Evolutionary conservation across 2,888 invertebrate genomes (phyloP).

Genomic region (Drosophila birchii): DNA sequence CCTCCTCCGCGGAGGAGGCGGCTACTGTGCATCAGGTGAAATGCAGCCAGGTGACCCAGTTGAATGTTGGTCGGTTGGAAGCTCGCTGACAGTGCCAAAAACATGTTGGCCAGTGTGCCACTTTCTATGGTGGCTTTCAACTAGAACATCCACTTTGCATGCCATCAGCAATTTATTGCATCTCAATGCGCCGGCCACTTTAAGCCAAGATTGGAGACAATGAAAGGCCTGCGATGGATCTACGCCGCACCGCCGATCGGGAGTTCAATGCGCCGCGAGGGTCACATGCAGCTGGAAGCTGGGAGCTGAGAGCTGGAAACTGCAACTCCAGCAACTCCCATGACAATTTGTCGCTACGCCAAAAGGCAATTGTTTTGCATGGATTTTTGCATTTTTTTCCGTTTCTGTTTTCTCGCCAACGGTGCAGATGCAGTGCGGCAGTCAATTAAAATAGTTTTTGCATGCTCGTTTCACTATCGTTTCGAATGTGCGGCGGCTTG

Average conservation of each 20-base stretch:
- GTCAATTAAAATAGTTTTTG: conserved; percentile 77
- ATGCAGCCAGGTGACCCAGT: conserved; percentile 66
- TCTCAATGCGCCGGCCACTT: conserved; percentile 36
- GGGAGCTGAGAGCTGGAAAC: background rate
- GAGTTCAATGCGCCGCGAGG: conserved; percentile 75
- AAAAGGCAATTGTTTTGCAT: conserved; percentile 76
- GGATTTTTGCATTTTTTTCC: conserved; percentile 59
- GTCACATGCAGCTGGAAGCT: conserved; percentile 50
- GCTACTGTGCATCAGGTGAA: conserved; percentile 74
- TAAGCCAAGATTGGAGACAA: conserved; percentile 35
- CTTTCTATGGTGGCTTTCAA: conserved; percentile 66
- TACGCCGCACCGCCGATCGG: conserved; percentile 17
- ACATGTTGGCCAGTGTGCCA: conserved; percentile 71
- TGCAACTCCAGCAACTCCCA: conserved; percentile 60
- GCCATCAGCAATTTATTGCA: conserved; percentile 56
- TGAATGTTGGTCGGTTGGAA: conserved; percentile 2
- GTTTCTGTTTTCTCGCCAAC: conserved; percentile 17
- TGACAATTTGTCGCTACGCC: conserved; percentile 76
- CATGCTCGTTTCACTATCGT: conserved; percentile 76
- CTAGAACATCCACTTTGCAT: conserved; percentile 72
- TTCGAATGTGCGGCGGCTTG: conserved; percentile 61
- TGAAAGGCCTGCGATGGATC: conserved; percentile 38
- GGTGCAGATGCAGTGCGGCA: conserved; percentile 19
- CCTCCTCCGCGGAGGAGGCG: background rate
- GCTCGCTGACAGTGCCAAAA: conserved; percentile 45